A percentile compares a stretch with the other conserved stretches of the same genome.
phyloP scores from a whole-genome alignment of 2,888 invertebrate genomes.

The Fragum sueziense region DNA sequence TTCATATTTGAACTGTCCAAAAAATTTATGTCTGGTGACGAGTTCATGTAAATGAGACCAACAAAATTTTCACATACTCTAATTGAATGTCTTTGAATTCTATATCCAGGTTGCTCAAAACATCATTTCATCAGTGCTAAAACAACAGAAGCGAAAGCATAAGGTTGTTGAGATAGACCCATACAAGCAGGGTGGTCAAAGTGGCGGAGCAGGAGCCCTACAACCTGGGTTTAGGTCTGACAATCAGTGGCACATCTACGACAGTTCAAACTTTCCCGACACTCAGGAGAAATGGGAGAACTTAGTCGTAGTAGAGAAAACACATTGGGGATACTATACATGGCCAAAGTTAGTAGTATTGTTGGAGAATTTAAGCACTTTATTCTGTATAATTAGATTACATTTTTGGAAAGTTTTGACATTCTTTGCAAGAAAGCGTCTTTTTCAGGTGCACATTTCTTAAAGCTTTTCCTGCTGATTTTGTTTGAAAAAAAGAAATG shows the following conservation, averaged over 20 bases:
- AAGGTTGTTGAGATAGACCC: constrained; percentile 86
- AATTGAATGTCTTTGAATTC: too few relatives aligned
- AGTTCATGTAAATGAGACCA: too few relatives aligned
- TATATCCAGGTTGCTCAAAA: constrained; percentile 12
- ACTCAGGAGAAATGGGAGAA: constrained; percentile 90
- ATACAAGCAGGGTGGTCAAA: not conserved
- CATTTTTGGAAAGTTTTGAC: too few relatives aligned
- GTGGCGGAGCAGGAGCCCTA: constrained; percentile 54
- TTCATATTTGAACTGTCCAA: too few relatives aligned
- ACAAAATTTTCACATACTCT: too few relatives aligned
- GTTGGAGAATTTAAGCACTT: too few relatives aligned
- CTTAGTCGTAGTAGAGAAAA: constrained; percentile 88
- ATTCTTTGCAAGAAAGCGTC: too few relatives aligned
- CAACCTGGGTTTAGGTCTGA: constrained; percentile 85
- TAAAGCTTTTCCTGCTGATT: too few relatives aligned
- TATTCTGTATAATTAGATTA: too few relatives aligned
- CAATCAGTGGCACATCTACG: constrained; percentile 90
- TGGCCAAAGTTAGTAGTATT: constrained; percentile 84
- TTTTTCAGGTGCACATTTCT: too few relatives aligned
- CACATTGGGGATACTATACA: constrained; percentile 85
- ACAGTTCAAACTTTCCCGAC: constrained; percentile 85
- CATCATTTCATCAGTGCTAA: constrained; percentile 85
- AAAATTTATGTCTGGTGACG: too few relatives aligned
- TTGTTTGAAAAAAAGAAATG: too few relatives aligned
- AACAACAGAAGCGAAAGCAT: constrained; percentile 88